Base-by-base conservation (phyloP, 2,888 invertebrate species). In the Myopa tessellatipennis region DNA sequence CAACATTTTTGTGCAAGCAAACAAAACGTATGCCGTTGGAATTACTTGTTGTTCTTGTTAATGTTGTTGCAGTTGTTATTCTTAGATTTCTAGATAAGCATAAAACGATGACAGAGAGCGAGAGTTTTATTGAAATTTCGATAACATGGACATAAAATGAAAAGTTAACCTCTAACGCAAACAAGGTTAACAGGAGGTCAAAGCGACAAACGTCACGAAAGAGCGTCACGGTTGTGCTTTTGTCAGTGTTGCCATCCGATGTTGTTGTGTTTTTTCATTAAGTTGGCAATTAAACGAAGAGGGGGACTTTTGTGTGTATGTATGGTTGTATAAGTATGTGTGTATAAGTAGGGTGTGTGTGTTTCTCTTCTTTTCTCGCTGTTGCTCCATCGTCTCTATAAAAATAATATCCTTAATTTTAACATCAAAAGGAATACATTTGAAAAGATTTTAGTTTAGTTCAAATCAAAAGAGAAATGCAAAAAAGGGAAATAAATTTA, bases 1-100 rank as follows among this genome's bases (percentile, higher is more conserved):
- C 6, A 45, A 45, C 85, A 86, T 85, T 83, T 85, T 83, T 84
- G 85, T 85, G 85, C 71, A 5, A 26, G 18, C 74, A 61, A 69
- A 38, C 14, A 69, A 65, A n/a, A 40, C 36, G 26, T 16, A 5
- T n/a, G 65, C 34, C 34, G 38, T 65, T 65, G 38, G 16, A 26
- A 18, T 38, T 58, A 8, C 34, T 38, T 50, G 45, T n/a, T n/a
- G 18, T 16, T n/a, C 1, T 70, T 70, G 69, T 50, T 69, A 18
- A 45, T 18, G 45, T 52, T 69, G 40, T 40, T 74, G 52, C 52
- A 34, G 70, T 45, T 80, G 78, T 78, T 79, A 61, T 80, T 77
- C 77, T 73, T 76, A 80, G 80, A 80, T 79, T 77, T 68, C 18
- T n/a, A 76, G 79, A 79, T 79, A 78, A 78, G 77, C 74, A 36